Conservation (phyloP, 2,797 vertebrate genomes). For the Hybognathus amarus region DNA sequence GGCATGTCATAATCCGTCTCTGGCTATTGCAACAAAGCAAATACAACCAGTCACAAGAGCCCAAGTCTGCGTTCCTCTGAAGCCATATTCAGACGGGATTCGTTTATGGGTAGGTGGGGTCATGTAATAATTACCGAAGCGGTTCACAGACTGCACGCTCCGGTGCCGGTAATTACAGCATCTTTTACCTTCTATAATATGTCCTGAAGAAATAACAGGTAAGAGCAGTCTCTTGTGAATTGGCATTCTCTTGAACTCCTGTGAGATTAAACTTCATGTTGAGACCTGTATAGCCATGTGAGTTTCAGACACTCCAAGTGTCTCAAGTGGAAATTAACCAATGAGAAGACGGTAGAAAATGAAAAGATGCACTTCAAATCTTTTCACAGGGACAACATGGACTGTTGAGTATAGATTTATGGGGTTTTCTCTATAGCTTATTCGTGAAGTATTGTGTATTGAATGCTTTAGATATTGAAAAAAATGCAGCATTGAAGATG, state of each 20-base stretch:
- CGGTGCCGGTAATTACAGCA: not conserved
- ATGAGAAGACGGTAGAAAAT: not conserved
- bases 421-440: not conserved
- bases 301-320: not conserved
- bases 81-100: not conserved
- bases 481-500: not conserved
- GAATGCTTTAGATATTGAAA: not conserved
- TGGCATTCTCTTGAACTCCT: not conserved
- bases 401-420: not conserved
- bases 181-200: not conserved
- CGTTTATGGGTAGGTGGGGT: not conserved
- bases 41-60: constrained; percentile 22
- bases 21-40: constrained; percentile 9
- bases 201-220: not conserved
- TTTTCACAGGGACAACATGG: not conserved
- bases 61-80: not conserved
- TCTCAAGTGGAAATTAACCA: not conserved
- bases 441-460: not conserved
- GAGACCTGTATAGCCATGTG: not conserved
- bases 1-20: not conserved
- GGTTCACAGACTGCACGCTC: not conserved
- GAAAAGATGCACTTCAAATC: not conserved
- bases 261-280: constrained; percentile 1
- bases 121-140: constrained; percentile 10
- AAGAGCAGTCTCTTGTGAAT: not conserved